Base-by-base conservation (phyloP, 2,113 vertebrate genomes). In the Spermophilus dauricus region DNA sequence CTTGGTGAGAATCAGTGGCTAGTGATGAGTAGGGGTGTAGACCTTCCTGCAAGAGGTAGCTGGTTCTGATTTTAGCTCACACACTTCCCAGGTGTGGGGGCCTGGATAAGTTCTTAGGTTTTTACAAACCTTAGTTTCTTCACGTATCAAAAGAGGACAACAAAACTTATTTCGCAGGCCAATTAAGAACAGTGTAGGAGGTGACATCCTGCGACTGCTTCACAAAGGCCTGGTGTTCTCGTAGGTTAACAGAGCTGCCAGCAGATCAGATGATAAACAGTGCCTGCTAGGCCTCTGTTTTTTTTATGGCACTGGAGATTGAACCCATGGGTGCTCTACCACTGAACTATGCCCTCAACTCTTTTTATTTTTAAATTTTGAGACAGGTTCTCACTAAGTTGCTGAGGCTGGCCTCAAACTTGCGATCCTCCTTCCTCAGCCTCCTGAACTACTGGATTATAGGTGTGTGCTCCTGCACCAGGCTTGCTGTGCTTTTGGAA, bases 61-160 rank as follows among this genome's bases (percentile, higher is more conserved):
- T 30, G 81, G 39, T 17, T 88, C 72, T 65, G 80, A 32, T 51
- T 69, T 63, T 39, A 76, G 86, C 24, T 14, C 16, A 37, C 12
- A 26, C 30, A 45, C 37, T 93, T 82, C 63, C 30, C 14, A 3
- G 34, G 16, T 45, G 2, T 65, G 56, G 48, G n/a, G 75, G n/a
- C 12, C 5, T 75, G 63, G 24, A 16, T 32, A 90, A 26, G 20
- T 48, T 42, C 37, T 69, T 2, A 58, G 39, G 37, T 56, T 7
- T 90, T 95, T 89, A 61, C 51, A 28, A 83, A 67, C 48, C 88
- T 76, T 48, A 32, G 81, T 63, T 87, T 75, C 56, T 42, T 69
- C 37, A 77, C 17, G 30, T 90, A 63, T 65, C 58, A 61, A 76
- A 94, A 70, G 76, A 90, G 28, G 72, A 9, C 14, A 26, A 53